These are phyloP conservation scores for Steinernema carpocapsae DNA, from an alignment of 2,888 invertebrate genomes.

Conservation along the genomic window DNA sequence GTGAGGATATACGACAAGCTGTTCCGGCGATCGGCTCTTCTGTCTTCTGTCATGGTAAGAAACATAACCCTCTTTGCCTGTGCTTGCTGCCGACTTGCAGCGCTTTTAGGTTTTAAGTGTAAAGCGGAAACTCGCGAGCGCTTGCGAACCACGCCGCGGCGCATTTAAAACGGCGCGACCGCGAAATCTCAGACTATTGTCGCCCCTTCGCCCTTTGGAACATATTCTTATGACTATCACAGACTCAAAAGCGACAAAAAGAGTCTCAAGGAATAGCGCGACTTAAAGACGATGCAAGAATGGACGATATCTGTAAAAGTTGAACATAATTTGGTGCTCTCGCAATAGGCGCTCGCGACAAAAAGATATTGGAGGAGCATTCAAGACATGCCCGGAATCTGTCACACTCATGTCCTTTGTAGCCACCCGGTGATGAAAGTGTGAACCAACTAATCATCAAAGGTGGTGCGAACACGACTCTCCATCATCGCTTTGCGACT, in stretches of 20 bases:
- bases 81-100: not conserved
- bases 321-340: not conserved
- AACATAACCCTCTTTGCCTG: not conserved
- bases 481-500: slow-evolving; percentile 34
- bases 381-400: slow-evolving; percentile 1
- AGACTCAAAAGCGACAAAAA: no score
- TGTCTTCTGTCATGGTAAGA: slow-evolving; percentile 9
- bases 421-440: slow-evolving; percentile 12
- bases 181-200: no score
- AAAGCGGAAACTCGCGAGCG: not conserved
- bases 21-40: slow-evolving; percentile 15
- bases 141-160: no score
- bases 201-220: no score
- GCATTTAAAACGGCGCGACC: no score
- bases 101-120: slow-evolving; percentile 8
- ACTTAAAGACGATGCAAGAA: not conserved
- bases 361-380: not conserved
- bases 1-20: slow-evolving; percentile 15
- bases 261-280: no score
- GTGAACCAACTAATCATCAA: slow-evolving; percentile 33
- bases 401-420: slow-evolving; percentile 20
- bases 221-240: no score
- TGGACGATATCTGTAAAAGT: not conserved
- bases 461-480: slow-evolving; percentile 35
- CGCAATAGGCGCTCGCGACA: not conserved